A percentile compares a stretch with the other conserved stretches of the same genome.
Evolutionary conservation across 2,113 vertebrate genomes (phyloP).

Genomic region (Grantiella picta): DNA sequence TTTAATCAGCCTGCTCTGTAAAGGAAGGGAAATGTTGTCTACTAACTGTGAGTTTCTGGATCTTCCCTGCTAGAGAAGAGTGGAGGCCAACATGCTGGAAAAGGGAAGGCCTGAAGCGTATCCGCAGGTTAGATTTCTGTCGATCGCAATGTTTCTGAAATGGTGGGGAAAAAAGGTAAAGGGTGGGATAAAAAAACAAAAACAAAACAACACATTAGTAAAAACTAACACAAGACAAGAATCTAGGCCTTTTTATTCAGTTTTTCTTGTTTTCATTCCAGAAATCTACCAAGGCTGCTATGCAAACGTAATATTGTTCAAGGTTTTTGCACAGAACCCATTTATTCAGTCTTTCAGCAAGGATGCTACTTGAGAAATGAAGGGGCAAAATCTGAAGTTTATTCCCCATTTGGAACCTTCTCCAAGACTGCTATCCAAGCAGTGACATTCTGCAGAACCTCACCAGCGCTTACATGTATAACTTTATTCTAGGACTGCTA

Average conservation of each 20-base stretch:
- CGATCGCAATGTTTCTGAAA: constrained; percentile 95
- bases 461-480: rapidly evolving
- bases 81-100: constrained; percentile 98
- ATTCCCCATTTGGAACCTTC: not conserved
- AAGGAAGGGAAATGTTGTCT: not conserved
- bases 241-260: not conserved
- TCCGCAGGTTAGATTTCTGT: constrained; percentile 94
- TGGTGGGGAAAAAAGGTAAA: no score
- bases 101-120: constrained; percentile 95
- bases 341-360: not conserved
- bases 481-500: not conserved
- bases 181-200: not conserved
- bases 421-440: not conserved
- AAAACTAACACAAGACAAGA: not conserved
- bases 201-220: not conserved
- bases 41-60: constrained; percentile 95
- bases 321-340: not conserved
- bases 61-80: constrained; percentile 95
- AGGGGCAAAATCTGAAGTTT: not conserved
- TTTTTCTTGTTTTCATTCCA: not conserved
- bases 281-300: not conserved
- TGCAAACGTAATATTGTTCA: not conserved
- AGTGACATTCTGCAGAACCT: not conserved
- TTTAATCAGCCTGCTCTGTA: not conserved
- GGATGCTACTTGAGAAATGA: not conserved